Percentiles rank a stretch among this genome's conserved stretches.
These are phyloP conservation scores for Teleiodes luculella DNA, from an alignment of 2,888 invertebrate genomes.

Conservation along the genomic window DNA sequence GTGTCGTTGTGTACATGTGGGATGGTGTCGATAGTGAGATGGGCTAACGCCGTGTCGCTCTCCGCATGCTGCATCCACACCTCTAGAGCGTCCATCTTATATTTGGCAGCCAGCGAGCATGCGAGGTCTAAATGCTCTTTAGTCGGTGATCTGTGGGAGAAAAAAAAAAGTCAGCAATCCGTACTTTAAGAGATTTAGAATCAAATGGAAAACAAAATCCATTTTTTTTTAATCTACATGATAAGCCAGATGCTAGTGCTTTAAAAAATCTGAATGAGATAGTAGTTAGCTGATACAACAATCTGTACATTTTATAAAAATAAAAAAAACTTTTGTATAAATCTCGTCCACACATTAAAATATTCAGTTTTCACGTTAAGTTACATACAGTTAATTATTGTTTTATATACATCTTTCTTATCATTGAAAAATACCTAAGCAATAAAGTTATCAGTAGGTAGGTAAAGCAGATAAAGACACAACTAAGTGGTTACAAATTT, in stretches of 20 bases:
- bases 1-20: slow-evolving; percentile 18
- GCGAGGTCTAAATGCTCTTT: slow-evolving; percentile 42
- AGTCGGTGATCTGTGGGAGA: slow-evolving; percentile 35
- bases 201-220: too few species aligned
- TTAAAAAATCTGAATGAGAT: too few species aligned
- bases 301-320: background rate
- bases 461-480: background rate
- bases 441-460: background rate
- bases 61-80: slow-evolving; percentile 63
- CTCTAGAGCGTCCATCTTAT: slow-evolving; percentile 42
- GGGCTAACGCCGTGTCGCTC: slow-evolving; percentile 25
- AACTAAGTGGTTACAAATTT: slow-evolving; percentile 8
- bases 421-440: background rate
- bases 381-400: too few species aligned
- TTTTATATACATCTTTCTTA: background rate
- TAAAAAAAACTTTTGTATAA: too few species aligned
- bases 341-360: too few species aligned
- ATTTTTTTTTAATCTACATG: too few species aligned
- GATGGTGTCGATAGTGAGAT: slow-evolving; percentile 24
- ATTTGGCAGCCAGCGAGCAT: slow-evolving; percentile 43
- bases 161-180: too few species aligned
- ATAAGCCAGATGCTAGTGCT: too few species aligned
- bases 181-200: too few species aligned
- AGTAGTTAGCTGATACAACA: too few species aligned
- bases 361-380: too few species aligned